Base-by-base conservation (phyloP, 2,113 vertebrate species). In the Bucco capensis region DNA sequence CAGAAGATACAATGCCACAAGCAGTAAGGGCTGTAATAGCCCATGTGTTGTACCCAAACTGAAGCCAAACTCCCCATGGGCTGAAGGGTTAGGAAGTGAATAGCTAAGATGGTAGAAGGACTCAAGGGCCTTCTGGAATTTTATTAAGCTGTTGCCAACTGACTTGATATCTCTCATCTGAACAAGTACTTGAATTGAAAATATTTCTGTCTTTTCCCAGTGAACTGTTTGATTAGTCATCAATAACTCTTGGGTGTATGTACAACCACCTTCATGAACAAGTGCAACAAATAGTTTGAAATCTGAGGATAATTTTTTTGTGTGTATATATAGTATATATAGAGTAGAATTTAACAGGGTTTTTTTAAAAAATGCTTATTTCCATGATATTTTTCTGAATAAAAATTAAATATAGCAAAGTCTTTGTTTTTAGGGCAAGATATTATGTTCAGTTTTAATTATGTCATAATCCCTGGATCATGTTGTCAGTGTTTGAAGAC, bases 121-220 rank as follows among this genome's bases (percentile, higher is more conserved):
- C 35, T 87, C 2, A 10, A 71, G n/a, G 77, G 57, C 27, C 49
- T 91, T 67, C 75, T 69, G 49, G 72, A 40, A 50, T 77, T 83
- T 88, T 70, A 35, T 82, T 69, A 60, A 75, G 35, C 24, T 85
- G 44, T 37, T 82, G 74, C 44, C 58, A 60, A 50, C 30, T 64
- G 66, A n/a, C 40, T 95, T 5, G 6, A 82, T 82, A 62, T 21
- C 49, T 77, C 53, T 84, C 78, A 85, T 89, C 85, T 87, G 71
- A 95, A 46, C 23, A 84, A 84, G 65, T 27, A 56, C 46, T 86
- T 69, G 47, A 89, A 84, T n/a, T 44, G 53, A 72, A 96, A 78
- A 72, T 82, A 49, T 60, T 86, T 75, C 23, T 83, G 18, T 75
- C 19, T 72, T 90, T 83, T 78, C 81, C 15, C 46, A 57, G 28